phyloP scores from a whole-genome alignment of 2,888 invertebrate species.

The Nephrotoma appendiculata region DNA sequence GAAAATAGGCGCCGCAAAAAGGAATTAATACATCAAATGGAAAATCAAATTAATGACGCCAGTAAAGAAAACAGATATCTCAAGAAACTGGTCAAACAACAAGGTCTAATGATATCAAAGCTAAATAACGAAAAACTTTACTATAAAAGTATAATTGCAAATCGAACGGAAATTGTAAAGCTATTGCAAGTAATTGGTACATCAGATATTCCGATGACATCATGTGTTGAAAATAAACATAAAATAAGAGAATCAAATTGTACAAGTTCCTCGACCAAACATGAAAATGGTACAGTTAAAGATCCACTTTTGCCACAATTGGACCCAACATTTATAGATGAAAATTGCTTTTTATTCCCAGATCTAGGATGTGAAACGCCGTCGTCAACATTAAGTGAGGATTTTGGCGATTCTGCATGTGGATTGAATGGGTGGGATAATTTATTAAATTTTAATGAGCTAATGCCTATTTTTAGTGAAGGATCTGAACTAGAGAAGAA shows the following conservation, averaged over 20 bases:
- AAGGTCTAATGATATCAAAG: constrained; percentile 33
- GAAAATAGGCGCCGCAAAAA: constrained; percentile 47
- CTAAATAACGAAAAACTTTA: constrained; percentile 39
- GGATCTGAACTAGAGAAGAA: not conserved
- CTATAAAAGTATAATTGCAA: constrained; percentile 38
- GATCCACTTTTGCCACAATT: constrained; percentile 12
- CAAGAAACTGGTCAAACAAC: constrained; percentile 34
- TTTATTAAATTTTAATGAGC: constrained; percentile 7
- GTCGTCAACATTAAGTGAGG: not conserved
- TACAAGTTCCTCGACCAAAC: not conserved
- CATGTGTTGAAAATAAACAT: not conserved
- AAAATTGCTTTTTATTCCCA: constrained; percentile 21
- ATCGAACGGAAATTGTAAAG: constrained; percentile 36
- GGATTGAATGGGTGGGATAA: constrained; percentile 16
- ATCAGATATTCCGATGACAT: constrained; percentile 5
- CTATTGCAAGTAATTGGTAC: constrained; percentile 33
- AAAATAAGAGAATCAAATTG: not conserved
- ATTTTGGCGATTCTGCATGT: constrained; percentile 10
- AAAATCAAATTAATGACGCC: constrained; percentile 33
- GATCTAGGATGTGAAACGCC: constrained; percentile 14
- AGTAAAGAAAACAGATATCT: constrained; percentile 35
- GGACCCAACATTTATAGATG: constrained; percentile 13
- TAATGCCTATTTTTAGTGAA: not conserved
- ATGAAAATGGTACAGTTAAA: constrained; percentile 13
- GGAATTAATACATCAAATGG: constrained; percentile 39